Evolutionary conservation across 64 coral and sea anemone species (phyloP).

Genomic region (Acropora yongei): DNA sequence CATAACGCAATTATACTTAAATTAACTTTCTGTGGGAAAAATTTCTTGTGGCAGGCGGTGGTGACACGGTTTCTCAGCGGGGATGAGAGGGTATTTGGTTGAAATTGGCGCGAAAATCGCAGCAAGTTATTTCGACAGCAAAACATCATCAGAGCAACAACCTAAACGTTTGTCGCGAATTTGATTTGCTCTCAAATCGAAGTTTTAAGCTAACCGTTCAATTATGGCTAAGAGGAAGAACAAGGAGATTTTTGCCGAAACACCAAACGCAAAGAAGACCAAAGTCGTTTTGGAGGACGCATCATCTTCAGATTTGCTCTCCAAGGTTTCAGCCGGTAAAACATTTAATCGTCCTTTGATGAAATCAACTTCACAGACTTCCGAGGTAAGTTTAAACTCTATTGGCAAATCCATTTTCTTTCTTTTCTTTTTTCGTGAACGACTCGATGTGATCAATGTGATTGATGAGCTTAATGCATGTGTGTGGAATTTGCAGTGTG

Average conservation of each 20-base stretch:
- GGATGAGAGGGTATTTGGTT: background rate
- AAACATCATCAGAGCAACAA: no score
- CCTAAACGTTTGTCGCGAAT: background rate
- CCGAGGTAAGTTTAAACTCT: background rate
- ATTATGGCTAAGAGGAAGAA: background rate
- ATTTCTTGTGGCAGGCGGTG: no score
- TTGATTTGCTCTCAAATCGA: background rate
- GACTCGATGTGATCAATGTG: no score
- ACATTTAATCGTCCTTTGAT: background rate
- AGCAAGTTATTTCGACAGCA: background rate
- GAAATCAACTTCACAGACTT: background rate
- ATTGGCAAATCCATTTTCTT: no score
- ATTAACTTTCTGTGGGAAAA: no score
- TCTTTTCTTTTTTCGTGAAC: no score
- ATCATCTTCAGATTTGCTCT: background rate
- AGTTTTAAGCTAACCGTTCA: no score
- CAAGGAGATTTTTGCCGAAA: background rate
- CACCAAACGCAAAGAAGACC: background rate
- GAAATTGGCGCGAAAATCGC: slow-evolving; percentile 36
- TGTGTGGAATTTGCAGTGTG: no score
- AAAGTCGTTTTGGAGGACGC: background rate
- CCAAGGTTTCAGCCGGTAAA: background rate
- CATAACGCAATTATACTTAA: background rate
- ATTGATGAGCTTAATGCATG: no score
- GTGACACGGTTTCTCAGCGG: background rate